These are phyloP conservation scores for Trogon melanurus DNA, from an alignment of 2,113 vertebrate species.

Conservation along the genomic window DNA sequence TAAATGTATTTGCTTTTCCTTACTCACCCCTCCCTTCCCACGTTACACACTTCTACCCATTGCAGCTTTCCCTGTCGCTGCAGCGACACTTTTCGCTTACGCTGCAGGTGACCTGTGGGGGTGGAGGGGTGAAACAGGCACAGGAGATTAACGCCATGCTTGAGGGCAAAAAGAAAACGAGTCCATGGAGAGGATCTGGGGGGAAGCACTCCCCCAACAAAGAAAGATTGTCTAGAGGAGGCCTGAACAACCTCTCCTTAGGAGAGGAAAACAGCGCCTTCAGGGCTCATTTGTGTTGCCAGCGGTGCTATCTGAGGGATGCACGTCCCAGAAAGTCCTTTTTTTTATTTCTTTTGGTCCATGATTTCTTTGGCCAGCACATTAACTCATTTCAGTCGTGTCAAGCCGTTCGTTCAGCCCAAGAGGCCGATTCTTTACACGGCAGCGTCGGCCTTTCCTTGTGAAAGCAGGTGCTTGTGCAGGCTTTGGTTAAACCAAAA, in stretches of 20 bases:
- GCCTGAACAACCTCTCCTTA: not conserved
- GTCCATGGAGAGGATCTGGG: accelerated
- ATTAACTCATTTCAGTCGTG: not conserved
- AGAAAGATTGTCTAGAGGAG: no score
- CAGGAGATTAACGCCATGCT: accelerated
- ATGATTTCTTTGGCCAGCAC: not conserved
- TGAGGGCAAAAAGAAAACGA: not conserved
- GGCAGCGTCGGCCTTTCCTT: not conserved
- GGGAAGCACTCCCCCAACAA: not conserved
- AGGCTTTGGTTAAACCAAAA: no score
- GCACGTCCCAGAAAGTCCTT: accelerated
- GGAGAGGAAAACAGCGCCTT: not conserved
- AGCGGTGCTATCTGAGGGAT: not conserved
- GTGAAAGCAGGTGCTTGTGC: no score
- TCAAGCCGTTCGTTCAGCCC: not conserved
- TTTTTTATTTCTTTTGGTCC: no score
- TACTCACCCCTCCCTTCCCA: not conserved
- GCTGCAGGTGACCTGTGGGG: accelerated
- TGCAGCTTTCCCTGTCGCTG: accelerated
- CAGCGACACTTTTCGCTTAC: not conserved
- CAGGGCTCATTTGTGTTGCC: not conserved
- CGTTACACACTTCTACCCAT: accelerated
- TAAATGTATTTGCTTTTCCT: not conserved
- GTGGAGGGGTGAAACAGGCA: no score
- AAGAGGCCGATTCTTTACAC: not conserved